These are phyloP conservation scores for Phocides pigmalion DNA, from an alignment of 1,140 invertebrate species.

Conservation along the genomic window DNA sequence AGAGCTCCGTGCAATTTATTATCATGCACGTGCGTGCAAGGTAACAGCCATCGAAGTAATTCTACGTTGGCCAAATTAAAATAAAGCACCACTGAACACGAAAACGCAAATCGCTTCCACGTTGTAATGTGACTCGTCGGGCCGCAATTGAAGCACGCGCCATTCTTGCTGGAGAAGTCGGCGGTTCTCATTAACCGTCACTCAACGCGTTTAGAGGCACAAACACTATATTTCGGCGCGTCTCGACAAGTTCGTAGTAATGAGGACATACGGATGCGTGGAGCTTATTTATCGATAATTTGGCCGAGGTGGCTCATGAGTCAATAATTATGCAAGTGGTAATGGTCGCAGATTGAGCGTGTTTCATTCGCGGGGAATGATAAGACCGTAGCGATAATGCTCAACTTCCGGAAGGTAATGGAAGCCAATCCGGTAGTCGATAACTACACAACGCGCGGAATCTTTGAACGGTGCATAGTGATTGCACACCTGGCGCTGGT, in stretches of 20 bases:
- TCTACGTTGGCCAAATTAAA: slow-evolving; percentile 18
- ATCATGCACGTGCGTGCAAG: slow-evolving; percentile 2
- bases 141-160: slow-evolving; percentile 40
- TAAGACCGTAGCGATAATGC: slow-evolving; percentile 38
- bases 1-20: slow-evolving; percentile 11
- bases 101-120: slow-evolving; percentile 40
- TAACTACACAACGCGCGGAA: slow-evolving; percentile 33
- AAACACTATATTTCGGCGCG: slow-evolving; percentile 42
- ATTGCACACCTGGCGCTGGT: slow-evolving; percentile 38
- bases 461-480: slow-evolving; percentile 32
- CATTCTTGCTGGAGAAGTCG: slow-evolving; percentile 37
- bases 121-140: slow-evolving; percentile 15
- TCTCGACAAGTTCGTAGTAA: slow-evolving; percentile 36
- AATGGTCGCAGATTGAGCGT: slow-evolving; percentile 37
- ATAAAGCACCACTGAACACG: slow-evolving; percentile 11
- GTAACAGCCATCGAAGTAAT: slow-evolving; percentile 18
- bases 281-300: slow-evolving; percentile 43
- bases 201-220: slow-evolving; percentile 40
- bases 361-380: slow-evolving; percentile 37
- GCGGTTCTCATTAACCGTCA: slow-evolving; percentile 42
- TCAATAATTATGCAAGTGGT: slow-evolving; percentile 39
- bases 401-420: slow-evolving; percentile 41
- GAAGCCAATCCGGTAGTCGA: slow-evolving; percentile 39
- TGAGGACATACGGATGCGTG: slow-evolving; percentile 40
- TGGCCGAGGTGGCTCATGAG: slow-evolving; percentile 31